A percentile compares a stretch with the other conserved stretches of the same genome.
These are phyloP conservation scores for Ceratosolen solmsi DNA, from an alignment of 1,140 invertebrate genomes.

Conservation along the genomic window DNA sequence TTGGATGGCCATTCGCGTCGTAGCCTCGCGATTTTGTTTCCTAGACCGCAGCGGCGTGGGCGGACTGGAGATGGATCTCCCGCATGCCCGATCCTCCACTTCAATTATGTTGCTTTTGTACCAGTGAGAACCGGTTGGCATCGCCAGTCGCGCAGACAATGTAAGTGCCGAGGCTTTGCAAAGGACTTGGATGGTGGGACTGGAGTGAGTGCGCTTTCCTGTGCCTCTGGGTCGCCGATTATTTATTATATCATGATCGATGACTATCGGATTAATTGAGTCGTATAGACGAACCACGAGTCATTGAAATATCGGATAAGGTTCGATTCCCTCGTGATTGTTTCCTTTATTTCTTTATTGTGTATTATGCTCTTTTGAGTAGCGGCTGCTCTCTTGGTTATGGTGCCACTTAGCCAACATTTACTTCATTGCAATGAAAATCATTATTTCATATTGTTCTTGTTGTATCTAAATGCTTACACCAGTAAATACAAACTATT, in stretches of 20 bases:
- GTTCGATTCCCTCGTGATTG: no score
- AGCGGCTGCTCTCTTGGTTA: no score
- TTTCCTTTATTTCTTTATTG: no score
- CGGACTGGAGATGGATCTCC: not conserved
- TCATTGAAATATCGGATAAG: not conserved
- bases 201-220: not conserved
- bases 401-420: no score
- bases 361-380: no score
- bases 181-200: no score
- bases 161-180: not conserved
- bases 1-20: not conserved
- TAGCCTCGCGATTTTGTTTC: not conserved
- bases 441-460: no score
- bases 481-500: no score
- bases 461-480: no score
- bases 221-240: no score
- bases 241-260: constrained; percentile 20
- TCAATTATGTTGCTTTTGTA: constrained; percentile 13
- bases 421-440: no score
- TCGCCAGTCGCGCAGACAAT: not conserved
- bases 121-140: constrained; percentile 8
- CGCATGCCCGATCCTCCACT: not conserved
- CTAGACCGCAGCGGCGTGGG: not conserved
- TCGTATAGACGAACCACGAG: not conserved
- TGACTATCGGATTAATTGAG: constrained; percentile 9